phyloP scores from a whole-genome alignment of 1,140 invertebrate genomes.

The Drosophila santomea region DNA sequence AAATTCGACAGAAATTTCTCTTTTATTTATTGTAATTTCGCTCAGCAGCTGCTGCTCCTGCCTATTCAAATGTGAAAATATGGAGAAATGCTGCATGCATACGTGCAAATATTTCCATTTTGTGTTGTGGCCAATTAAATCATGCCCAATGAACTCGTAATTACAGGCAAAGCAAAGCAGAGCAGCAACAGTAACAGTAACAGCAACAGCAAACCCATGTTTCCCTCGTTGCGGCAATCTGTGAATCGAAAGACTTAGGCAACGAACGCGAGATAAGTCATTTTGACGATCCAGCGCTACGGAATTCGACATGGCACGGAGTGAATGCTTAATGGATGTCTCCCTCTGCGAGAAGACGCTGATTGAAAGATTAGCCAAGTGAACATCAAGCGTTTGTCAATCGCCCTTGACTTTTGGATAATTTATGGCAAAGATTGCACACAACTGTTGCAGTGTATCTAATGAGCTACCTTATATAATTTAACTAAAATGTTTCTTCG shows the following conservation, averaged over 20 bases:
- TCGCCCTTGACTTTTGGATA: slow-evolving; percentile 7
- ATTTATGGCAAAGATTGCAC: not conserved
- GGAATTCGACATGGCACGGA: slow-evolving; percentile 8
- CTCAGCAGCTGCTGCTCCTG: slow-evolving; percentile 12
- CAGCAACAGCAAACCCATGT: not conserved
- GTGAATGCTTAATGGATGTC: not conserved
- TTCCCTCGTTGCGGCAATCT: slow-evolving; percentile 24
- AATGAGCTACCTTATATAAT: not conserved
- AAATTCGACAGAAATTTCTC: slow-evolving; percentile 67
- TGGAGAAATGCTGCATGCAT: slow-evolving; percentile 27
- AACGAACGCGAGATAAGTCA: slow-evolving; percentile 65
- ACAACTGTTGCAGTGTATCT: not conserved
- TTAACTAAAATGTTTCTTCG: not conserved
- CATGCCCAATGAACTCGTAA: slow-evolving; percentile 19
- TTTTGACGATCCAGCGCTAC: slow-evolving; percentile 17
- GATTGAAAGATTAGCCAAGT: slow-evolving; percentile 24
- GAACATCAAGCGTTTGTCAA: slow-evolving; percentile 1
- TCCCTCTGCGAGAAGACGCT: not conserved
- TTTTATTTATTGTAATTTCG: slow-evolving; percentile 75
- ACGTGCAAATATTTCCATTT: slow-evolving; percentile 32
- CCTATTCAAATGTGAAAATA: slow-evolving; percentile 70
- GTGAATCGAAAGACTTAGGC: slow-evolving; percentile 70
- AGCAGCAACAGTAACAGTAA: not conserved
- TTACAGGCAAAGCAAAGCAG: slow-evolving; percentile 6
- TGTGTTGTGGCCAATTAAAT: slow-evolving; percentile 60